Evolutionary conservation across 2,797 vertebrate genomes (phyloP).

Genomic region (Neopelma chrysocephalum): DNA sequence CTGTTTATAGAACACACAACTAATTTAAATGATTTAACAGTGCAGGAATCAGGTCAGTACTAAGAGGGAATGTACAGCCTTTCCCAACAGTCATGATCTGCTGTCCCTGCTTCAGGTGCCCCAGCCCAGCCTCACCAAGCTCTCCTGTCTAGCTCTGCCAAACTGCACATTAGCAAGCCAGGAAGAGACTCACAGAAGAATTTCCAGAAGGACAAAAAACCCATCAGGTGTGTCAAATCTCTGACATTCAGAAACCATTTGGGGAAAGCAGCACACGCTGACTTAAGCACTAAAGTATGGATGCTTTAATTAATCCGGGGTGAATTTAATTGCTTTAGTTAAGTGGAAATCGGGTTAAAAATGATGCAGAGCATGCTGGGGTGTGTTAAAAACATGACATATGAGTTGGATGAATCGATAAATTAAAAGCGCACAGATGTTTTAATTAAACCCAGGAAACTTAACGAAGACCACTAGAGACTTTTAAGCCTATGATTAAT

Average conservation of each 20-base stretch:
- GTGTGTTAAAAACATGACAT: conserved; percentile 88
- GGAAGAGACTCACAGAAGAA: conserved; percentile 62
- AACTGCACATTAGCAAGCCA: conserved; percentile 63
- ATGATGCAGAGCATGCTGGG: conserved; percentile 85
- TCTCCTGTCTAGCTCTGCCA: conserved; percentile 37
- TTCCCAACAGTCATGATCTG: background rate
- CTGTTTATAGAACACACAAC: background rate
- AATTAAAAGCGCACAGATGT: conserved; percentile 88
- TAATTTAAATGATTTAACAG: background rate
- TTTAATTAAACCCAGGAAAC: conserved; percentile 87
- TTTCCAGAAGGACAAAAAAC: conserved; percentile 82
- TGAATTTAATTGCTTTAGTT: conserved; percentile 89
- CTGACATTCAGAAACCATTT: conserved; percentile 82
- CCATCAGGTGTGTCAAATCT: conserved; percentile 84
- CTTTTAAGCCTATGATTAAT: conserved; percentile 87
- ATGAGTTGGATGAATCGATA: conserved; percentile 85
- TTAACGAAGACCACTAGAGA: conserved; percentile 82
- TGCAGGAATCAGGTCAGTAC: background rate
- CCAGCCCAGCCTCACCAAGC: background rate
- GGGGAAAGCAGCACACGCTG: conserved; percentile 80
- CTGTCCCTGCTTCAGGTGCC: background rate
- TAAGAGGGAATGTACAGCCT: background rate
- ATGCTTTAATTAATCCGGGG: conserved; percentile 86
- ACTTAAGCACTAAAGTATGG: conserved; percentile 83
- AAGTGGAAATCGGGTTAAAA: conserved; percentile 86